Evolutionary conservation across 2,113 vertebrate genomes (phyloP).

Genomic region (Nothobranchius furzeri): DNA sequence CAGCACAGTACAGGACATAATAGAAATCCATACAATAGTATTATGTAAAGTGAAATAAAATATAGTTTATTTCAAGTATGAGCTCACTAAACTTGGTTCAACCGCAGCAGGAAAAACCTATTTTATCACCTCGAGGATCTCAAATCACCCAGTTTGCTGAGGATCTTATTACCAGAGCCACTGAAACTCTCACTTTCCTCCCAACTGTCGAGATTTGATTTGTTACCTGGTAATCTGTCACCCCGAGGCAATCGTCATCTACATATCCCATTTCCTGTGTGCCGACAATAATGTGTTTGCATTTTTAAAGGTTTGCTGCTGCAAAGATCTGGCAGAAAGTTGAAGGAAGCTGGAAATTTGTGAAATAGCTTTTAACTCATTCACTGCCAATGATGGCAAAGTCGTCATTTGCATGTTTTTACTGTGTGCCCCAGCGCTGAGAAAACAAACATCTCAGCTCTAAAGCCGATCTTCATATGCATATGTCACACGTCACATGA

Average conservation of each 20-base stretch:
- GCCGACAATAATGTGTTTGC: conserved; percentile 31
- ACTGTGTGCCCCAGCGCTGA: too few species aligned
- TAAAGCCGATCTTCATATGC: too few species aligned
- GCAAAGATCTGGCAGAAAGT: background rate
- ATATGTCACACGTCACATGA: too few species aligned
- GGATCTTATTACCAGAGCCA: conserved; percentile 57
- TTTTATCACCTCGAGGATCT: conserved; percentile 60
- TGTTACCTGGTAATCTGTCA: conserved; percentile 51
- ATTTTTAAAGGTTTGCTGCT: conserved; percentile 19
- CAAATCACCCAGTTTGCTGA: conserved; percentile 59
- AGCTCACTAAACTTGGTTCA: conserved; percentile 10
- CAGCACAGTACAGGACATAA: conserved; percentile 1
- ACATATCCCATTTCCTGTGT: conserved; percentile 43
- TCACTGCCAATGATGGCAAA: too few species aligned
- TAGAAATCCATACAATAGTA: background rate
- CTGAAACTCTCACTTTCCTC: conserved; percentile 56
- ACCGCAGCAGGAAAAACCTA: conserved; percentile 17
- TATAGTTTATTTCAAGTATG: conserved; percentile 13
- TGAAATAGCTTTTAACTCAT: too few species aligned
- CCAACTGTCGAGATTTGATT: conserved; percentile 42
- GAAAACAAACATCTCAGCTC: too few species aligned
- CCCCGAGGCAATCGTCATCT: conserved; percentile 27
- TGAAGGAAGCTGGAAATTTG: background rate
- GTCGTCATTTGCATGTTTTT: too few species aligned
- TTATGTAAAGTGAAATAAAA: background rate